Evolutionary conservation across 37 sponge, comb jelly and placozoan species (phyloP), one percentile per base, ranked within the genome.

Genomic region (Crambe crambe): DNA sequence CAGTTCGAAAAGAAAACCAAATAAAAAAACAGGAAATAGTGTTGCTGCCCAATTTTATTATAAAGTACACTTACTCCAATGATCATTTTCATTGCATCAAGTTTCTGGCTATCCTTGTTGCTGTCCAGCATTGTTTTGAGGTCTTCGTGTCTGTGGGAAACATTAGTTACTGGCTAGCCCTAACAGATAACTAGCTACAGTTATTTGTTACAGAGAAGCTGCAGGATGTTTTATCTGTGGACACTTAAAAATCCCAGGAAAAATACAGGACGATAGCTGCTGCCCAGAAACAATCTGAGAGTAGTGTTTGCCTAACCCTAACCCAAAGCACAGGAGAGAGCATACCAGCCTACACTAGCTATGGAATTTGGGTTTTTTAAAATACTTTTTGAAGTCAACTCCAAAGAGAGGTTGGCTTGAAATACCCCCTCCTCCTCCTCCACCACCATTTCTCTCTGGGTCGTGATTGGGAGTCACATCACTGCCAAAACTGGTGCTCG

Each of bases 51-150:
- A n/a, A n/a, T n/a, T n/a, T n/a, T n/a, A n/a, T n/a, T n/a, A n/a
- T n/a, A n/a, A n/a, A n/a, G n/a, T n/a, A n/a, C 4, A 31, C 68
- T 34, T 68, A 95, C 96, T 37, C 93, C 95, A 65, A 97, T 82
- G 41, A 97, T 83, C 38, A 80, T 25, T 63, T 86, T 90, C 97
- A 97, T 97, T 12, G 97, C 95, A 37, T 97, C 97, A 20, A 94
- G 85, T 76, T 97, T 97, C 67, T 81, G 68, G 42, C 73, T 56
- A 37, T 97, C 97, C 62, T 97, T 97, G 78, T 58, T 89, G 62
- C 93, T 77, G 36, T 97, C 97, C 69, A 97, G 56, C 90, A 94
- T 86, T 0, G 23, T 71, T 62, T 86, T 85, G 40, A 95, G 82
- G 42, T 95, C 96, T 37, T 89, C 96, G 54, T 88, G 76, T 63